Conservation (phyloP, 2,888 invertebrate species). For the Plebejus anna region DNA sequence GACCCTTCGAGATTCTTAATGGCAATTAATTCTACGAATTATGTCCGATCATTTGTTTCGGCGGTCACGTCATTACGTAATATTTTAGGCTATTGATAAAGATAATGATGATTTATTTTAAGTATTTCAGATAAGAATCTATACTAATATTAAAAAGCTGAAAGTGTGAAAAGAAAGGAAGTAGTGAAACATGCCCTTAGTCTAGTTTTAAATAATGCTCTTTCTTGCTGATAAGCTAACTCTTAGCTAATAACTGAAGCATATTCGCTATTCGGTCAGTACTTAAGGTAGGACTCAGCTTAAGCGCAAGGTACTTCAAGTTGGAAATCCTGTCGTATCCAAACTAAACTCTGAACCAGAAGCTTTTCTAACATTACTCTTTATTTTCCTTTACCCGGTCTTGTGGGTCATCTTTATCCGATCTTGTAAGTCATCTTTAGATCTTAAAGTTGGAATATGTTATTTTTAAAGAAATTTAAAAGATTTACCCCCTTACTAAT, state of each 20-base stretch:
- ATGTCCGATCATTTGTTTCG: neutral
- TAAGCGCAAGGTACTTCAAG: neutral
- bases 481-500: too few relatives aligned
- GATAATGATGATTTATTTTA: neutral
- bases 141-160: neutral
- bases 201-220: too few relatives aligned
- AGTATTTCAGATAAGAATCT: neutral
- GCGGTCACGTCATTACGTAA: neutral
- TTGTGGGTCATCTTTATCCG: too few relatives aligned
- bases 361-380: neutral
- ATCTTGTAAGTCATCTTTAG: too few relatives aligned
- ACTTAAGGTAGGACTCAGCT: neutral
- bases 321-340: neutral
- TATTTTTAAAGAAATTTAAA: too few relatives aligned
- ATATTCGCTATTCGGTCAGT: neutral
- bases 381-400: neutral
- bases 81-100: constrained; percentile 4
- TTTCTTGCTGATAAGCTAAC: too few relatives aligned
- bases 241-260: neutral
- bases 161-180: too few relatives aligned
- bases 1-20: constrained; percentile 12
- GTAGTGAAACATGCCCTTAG: too few relatives aligned
- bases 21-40: constrained; percentile 11
- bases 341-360: neutral
- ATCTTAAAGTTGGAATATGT: too few relatives aligned